Base-by-base conservation (phyloP, 2,113 vertebrate genomes). In the Taurulus bubalis region DNA sequence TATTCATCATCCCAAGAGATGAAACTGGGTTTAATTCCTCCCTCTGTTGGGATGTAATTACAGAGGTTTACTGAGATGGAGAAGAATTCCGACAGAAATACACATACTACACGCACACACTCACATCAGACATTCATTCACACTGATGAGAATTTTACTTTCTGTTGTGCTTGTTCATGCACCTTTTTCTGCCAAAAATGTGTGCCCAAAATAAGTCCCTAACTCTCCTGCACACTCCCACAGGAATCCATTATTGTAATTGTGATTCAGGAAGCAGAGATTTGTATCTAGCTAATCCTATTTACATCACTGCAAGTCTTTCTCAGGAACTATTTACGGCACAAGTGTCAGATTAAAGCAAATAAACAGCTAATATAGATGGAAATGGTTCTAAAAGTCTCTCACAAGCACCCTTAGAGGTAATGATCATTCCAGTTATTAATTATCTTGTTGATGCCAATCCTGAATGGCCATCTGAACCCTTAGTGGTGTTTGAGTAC, bases 61-160 rank as follows among this genome's bases (percentile, higher is more conserved):
- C 85, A 89, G 90, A 92, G 91, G 90, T 94, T 93, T 94, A 91
- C 90, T 92, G 91, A 89, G 87, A 91, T 92, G 90, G 84, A 89
- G 91, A 92, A 75, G 80, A 90, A 90, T 90, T 88, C 80, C 82
- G 85, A 90, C 86, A 89, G 87, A 91, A 86, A 83, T 60, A 70
- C 76, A 69, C 69, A 68, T 24, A 26, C 24, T 59, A 75, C 63
- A 67, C n/a, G 68, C 30, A 74, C 49, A 47, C 59, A 20, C 30
- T 12, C 65, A 63, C 73, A 70, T 42, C 69, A 67, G 36, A 76
- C 65, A 64, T 66, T 64, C 65, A 64, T 66, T 64, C 56, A 65
- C 72, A 72, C 22, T 64, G 30, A 83, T 60, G 51, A 75, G 59
- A 83, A 74, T 76, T 85, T 59, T 32, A 18, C 63, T 65, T 40